phyloP scores from a whole-genome alignment of 2,113 vertebrate species.

The Procavia capensis region DNA sequence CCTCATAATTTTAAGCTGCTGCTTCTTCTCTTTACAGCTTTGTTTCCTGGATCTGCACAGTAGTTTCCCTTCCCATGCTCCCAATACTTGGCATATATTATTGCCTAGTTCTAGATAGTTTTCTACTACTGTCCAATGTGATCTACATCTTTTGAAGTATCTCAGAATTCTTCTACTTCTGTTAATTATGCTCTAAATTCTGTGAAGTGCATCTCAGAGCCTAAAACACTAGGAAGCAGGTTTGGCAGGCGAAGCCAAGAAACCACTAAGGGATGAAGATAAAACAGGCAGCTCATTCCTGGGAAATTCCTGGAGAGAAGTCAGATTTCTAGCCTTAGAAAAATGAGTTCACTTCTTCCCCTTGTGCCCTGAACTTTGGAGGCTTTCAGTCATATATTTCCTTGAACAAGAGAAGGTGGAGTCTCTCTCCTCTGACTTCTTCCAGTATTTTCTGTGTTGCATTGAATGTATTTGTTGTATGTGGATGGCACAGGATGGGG shows the following conservation, averaged over 20 bases:
- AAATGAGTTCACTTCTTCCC: slow-evolving; percentile 65
- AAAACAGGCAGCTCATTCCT: slow-evolving; percentile 44
- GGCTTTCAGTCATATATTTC: neutral
- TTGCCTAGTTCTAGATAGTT: neutral
- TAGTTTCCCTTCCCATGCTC: neutral
- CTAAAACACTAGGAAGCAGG: slow-evolving; percentile 20
- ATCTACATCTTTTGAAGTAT: slow-evolving; percentile 31
- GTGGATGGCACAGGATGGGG: neutral
- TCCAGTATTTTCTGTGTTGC: neutral
- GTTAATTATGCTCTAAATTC: slow-evolving; percentile 58
- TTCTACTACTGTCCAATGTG: neutral
- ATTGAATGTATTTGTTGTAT: neutral
- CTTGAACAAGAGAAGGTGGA: slow-evolving; percentile 24
- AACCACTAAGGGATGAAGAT: slow-evolving; percentile 8
- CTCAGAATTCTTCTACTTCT: slow-evolving; percentile 36
- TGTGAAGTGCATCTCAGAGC: slow-evolving; percentile 32
- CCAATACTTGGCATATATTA: neutral
- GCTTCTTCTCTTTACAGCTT: neutral
- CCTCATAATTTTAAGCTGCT: neutral
- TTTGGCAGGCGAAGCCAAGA: slow-evolving; percentile 56
- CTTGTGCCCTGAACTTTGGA: slow-evolving; percentile 47
- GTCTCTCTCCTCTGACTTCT: neutral
- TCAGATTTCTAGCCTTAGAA: slow-evolving; percentile 49
- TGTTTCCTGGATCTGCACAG: neutral
- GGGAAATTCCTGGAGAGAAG: slow-evolving; percentile 64